A percentile compares a stretch with the other conserved stretches of the same genome.
Evolutionary conservation across 2,888 invertebrate species (phyloP).

Genomic region (Ecdyonurus torrentis): DNA sequence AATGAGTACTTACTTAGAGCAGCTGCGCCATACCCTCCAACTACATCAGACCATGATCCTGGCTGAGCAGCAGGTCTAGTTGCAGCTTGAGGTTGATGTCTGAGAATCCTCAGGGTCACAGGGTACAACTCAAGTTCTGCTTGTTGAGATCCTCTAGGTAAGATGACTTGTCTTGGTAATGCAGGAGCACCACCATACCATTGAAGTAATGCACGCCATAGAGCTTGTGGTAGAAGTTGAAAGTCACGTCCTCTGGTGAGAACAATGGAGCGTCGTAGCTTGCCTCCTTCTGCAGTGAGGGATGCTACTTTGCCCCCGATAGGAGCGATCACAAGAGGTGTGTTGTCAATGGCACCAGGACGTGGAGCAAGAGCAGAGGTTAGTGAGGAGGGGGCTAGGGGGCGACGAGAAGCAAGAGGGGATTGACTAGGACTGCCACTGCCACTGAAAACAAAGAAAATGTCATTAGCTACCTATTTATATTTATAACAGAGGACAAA

Average conservation of each 20-base stretch:
- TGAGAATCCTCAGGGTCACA: slow-evolving; percentile 51
- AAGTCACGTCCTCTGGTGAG: slow-evolving; percentile 68
- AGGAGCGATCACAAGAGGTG: slow-evolving; percentile 42
- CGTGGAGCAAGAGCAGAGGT: slow-evolving; percentile 25
- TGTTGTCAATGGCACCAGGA: slow-evolving; percentile 65
- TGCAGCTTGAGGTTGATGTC: slow-evolving; percentile 39
- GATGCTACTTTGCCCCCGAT: slow-evolving; percentile 33
- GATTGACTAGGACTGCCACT: slow-evolving; percentile 17
- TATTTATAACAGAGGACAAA: too few species aligned
- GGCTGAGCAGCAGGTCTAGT: slow-evolving; percentile 15
- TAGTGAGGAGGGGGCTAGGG: slow-evolving; percentile 4
- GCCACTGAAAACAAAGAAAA: slow-evolving; percentile 13
- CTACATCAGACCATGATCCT: slow-evolving; percentile 28
- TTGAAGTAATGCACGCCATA: slow-evolving; percentile 71
- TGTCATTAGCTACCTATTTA: too few species aligned
- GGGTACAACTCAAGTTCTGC: slow-evolving; percentile 77
- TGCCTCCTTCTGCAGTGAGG: slow-evolving; percentile 77
- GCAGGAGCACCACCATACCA: slow-evolving; percentile 74
- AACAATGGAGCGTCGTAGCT: slow-evolving; percentile 53
- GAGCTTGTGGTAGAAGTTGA: slow-evolving; percentile 66
- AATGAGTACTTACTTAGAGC: slow-evolving; percentile 27
- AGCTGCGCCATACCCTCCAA: slow-evolving; percentile 43
- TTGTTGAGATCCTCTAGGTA: slow-evolving; percentile 42
- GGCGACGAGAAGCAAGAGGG: slow-evolving; percentile 15
- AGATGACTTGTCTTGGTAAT: slow-evolving; percentile 54